Evolutionary conservation across 35 echinoderm and acorn worm species (phyloP).

Genomic region (Eucidaris tribuloides): DNA sequence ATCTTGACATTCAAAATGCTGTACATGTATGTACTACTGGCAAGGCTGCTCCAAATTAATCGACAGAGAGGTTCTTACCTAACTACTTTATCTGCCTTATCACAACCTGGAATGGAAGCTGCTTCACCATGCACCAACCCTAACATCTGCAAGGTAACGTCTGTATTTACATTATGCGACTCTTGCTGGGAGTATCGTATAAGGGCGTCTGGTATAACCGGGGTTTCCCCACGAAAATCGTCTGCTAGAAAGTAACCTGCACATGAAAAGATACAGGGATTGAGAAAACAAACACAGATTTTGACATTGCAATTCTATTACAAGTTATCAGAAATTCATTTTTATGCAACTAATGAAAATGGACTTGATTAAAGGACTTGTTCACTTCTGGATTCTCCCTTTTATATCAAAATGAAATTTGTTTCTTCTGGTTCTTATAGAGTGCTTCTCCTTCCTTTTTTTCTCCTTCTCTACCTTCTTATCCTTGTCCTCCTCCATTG

Average conservation of each 20-base stretch:
- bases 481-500: not conserved
- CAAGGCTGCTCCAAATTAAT: no score
- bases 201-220: slow-evolving; percentile 66
- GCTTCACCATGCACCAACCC: slow-evolving; percentile 33
- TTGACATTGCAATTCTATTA: no score
- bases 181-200: slow-evolving; percentile 71
- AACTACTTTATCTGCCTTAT: slow-evolving; percentile 77
- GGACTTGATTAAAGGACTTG: no score
- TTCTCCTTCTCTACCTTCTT: no score
- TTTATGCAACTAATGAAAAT: no score
- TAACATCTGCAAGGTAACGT: slow-evolving; percentile 57
- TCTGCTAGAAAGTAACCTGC: slow-evolving; percentile 86
- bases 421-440: not conserved
- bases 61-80: slow-evolving; percentile 67
- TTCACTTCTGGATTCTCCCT: no score
- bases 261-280: no score
- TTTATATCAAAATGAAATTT: no score
- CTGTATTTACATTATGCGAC: slow-evolving; percentile 49
- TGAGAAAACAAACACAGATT: no score
- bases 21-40: no score
- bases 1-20: no score
- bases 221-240: slow-evolving; percentile 71
- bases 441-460: not conserved
- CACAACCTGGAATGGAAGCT: slow-evolving; percentile 47
- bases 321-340: no score